Evolutionary conservation across 2,113 vertebrate species (phyloP).

Genomic region (Macquaria australasica): DNA sequence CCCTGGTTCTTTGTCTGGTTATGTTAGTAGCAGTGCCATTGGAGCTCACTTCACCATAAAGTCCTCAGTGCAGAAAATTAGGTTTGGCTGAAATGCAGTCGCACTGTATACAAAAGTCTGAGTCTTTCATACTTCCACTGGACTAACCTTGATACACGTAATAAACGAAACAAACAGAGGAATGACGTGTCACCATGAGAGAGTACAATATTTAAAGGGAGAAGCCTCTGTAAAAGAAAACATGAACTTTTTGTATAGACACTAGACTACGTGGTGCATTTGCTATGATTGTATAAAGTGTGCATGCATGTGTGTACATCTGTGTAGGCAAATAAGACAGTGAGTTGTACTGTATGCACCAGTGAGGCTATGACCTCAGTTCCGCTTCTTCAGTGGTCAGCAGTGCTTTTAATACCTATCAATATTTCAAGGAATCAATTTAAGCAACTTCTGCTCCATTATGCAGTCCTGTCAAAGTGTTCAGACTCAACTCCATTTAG

Average conservation of each 20-base stretch:
- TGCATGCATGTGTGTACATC: neutral
- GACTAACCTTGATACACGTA: neutral
- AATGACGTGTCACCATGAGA: neutral
- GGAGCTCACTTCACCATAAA: neutral
- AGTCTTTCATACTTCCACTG: neutral
- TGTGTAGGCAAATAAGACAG: neutral
- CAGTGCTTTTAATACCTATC: constrained; percentile 48
- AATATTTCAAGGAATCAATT: constrained; percentile 62
- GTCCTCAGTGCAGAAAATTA: constrained; percentile 1
- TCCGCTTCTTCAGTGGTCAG: constrained; percentile 6
- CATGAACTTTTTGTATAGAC: neutral
- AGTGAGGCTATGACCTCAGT: neutral
- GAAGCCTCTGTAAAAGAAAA: neutral
- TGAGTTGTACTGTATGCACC: neutral
- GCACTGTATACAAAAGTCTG: neutral
- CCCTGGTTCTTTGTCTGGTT: neutral
- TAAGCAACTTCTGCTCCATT: constrained; percentile 40
- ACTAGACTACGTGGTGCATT: neutral
- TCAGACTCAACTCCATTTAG: constrained; percentile 36
- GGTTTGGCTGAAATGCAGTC: neutral
- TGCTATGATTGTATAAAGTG: neutral
- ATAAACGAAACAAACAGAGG: neutral
- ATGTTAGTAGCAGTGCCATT: neutral
- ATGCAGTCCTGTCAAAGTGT: constrained; percentile 40
- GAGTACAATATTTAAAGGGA: neutral